Conservation (phyloP, 2,888 invertebrate species). For the Mesodorylaimus sp. region DNA sequence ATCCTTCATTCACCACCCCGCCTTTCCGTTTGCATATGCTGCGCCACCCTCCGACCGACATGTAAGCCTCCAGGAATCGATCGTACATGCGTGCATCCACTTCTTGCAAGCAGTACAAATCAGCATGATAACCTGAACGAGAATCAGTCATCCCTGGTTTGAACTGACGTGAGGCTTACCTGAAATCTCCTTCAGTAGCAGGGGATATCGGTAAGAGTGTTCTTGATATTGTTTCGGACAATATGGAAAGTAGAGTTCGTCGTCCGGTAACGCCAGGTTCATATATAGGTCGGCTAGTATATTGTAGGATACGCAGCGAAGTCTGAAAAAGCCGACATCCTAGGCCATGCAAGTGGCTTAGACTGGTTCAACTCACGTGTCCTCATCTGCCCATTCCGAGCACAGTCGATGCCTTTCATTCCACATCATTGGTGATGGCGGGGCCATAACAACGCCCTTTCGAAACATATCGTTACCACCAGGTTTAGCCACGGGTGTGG, state of each 20-base stretch:
- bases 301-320: slow-evolving; percentile 69
- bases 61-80: slow-evolving; percentile 40
- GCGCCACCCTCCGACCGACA: slow-evolving; percentile 36
- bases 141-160: neutral
- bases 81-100: slow-evolving; percentile 58
- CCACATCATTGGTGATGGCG: neutral
- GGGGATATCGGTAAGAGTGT: slow-evolving; percentile 65
- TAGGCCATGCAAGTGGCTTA: neutral
- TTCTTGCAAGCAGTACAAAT: slow-evolving; percentile 78
- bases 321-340: slow-evolving; percentile 27
- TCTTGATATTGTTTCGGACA: slow-evolving; percentile 61
- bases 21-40: slow-evolving; percentile 23
- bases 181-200: slow-evolving; percentile 59
- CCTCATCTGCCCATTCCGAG: neutral
- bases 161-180: slow-evolving; percentile 38
- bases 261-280: slow-evolving; percentile 54
- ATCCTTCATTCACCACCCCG: slow-evolving; percentile 55
- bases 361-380: neutral
- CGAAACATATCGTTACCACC: too few relatives aligned
- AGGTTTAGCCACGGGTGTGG: too few relatives aligned
- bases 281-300: slow-evolving; percentile 76
- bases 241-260: slow-evolving; percentile 52
- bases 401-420: neutral
- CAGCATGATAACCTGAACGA: slow-evolving; percentile 60
- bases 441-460: too few relatives aligned